Percentiles rank a stretch among this genome's conserved stretches.
Evolutionary conservation across 2,113 vertebrate species (phyloP).

Genomic region (Microtus ochrogaster): DNA sequence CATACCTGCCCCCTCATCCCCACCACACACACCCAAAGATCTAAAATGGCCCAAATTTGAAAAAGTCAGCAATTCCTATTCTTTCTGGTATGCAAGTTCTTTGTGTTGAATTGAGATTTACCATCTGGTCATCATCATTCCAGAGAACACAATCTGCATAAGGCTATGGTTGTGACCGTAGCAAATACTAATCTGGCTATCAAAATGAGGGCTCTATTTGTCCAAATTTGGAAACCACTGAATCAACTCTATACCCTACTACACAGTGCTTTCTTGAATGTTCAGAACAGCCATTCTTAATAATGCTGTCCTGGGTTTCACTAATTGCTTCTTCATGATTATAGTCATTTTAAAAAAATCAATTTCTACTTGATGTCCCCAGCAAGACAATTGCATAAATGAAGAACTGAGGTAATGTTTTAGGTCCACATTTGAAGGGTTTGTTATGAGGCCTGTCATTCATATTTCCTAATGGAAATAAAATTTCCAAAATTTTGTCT

Average conservation of each 20-base stretch:
- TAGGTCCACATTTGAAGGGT: not conserved
- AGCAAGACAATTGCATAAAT: not conserved
- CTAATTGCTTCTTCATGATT: not conserved
- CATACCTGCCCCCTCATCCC: too few species aligned
- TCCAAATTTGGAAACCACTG: not conserved
- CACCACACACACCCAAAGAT: not conserved
- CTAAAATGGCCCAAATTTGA: not conserved
- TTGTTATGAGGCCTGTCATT: not conserved
- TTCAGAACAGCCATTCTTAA: not conserved
- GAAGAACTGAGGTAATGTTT: not conserved
- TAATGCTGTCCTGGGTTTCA: not conserved
- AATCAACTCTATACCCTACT: not conserved
- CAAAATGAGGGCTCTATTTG: not conserved
- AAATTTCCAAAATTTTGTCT: not conserved
- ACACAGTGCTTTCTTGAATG: not conserved
- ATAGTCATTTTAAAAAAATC: not conserved
- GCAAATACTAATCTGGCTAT: not conserved
- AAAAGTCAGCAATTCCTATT: slow-evolving; percentile 12
- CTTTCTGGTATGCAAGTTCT: not conserved
- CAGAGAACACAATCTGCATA: not conserved
- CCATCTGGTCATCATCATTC: not conserved
- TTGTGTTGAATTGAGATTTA: slow-evolving; percentile 2
- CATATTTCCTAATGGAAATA: not conserved
- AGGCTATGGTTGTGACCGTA: not conserved
- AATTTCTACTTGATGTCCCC: not conserved